Percentiles rank a stretch among this genome's conserved stretches.
Conservation (phyloP, 2,113 vertebrate species). For the Hippocampus mohnikei region DNA sequence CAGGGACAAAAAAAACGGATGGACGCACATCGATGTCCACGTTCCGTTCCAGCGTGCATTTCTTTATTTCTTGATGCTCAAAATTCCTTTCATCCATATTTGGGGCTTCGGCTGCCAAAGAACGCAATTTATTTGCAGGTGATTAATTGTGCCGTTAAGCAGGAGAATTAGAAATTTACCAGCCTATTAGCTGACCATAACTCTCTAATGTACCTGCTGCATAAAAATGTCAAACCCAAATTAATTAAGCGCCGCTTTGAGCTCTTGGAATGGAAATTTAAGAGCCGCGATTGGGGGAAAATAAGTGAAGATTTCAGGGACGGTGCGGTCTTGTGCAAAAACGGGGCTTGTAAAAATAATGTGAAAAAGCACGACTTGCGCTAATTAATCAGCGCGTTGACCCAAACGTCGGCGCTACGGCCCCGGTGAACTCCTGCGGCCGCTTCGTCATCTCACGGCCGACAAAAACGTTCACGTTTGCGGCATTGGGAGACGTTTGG, state of each 20-base stretch:
- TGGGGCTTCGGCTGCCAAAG: not conserved
- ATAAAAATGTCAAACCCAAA: slow-evolving; percentile 6
- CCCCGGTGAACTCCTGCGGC: slow-evolving; percentile 58
- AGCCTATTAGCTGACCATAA: slow-evolving; percentile 2
- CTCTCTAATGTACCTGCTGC: not conserved
- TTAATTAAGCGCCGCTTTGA: not conserved
- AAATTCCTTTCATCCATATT: not conserved
- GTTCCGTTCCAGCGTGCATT: not conserved
- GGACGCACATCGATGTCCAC: not conserved
- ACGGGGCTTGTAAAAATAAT: not conserved
- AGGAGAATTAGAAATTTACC: slow-evolving; percentile 3
- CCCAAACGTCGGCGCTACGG: slow-evolving; percentile 57
- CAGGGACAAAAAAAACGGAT: not conserved
- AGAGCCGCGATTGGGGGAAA: not conserved
- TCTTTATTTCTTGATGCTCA: not conserved
- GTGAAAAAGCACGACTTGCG: slow-evolving; percentile 21
- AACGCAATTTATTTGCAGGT: not conserved
- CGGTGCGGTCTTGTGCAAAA: not conserved
- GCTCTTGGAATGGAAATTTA: not conserved
- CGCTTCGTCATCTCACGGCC: too few relatives aligned
- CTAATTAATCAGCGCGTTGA: slow-evolving; percentile 68
- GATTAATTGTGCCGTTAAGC: not conserved
- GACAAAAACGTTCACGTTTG: too few relatives aligned
- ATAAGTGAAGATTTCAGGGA: not conserved
- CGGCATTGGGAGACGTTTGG: too few relatives aligned